A percentile compares a stretch with the other conserved stretches of the same genome.
Evolutionary conservation across 2,113 vertebrate genomes (phyloP).

Genomic region (Dasyurus viverrinus): DNA sequence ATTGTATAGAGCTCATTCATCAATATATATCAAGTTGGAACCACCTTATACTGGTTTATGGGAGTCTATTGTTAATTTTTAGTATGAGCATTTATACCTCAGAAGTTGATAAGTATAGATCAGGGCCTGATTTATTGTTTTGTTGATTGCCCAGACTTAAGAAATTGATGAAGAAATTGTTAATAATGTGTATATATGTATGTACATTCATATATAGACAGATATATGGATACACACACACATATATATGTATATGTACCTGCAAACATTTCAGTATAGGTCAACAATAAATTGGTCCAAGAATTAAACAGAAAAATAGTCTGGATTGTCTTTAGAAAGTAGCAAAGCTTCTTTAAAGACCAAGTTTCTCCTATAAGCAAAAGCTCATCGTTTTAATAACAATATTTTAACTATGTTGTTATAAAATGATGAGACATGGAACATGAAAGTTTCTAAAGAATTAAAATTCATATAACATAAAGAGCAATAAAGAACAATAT

Average conservation of each 20-base stretch:
- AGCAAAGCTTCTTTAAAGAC: too few species aligned
- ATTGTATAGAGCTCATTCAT: background rate
- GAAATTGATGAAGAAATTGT: too few species aligned
- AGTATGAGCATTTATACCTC: background rate
- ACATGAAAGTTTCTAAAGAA: background rate
- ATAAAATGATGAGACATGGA: background rate
- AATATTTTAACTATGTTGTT: background rate
- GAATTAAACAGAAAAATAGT: too few species aligned
- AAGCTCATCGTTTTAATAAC: background rate
- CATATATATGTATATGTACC: too few species aligned
- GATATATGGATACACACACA: too few species aligned
- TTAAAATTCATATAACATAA: background rate
- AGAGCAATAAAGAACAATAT: background rate
- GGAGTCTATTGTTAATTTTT: background rate
- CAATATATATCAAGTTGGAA: background rate
- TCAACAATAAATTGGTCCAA: too few species aligned
- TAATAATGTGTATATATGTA: too few species aligned
- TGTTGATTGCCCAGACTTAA: background rate
- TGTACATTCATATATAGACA: too few species aligned
- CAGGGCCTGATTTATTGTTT: background rate
- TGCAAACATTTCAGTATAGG: too few species aligned
- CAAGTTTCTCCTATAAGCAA: background rate
- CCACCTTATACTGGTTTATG: background rate
- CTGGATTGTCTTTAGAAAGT: too few species aligned
- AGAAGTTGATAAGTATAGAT: background rate